Evolutionary conservation across 2,888 invertebrate species (phyloP), one percentile per base, ranked within the genome.

Genomic region (Dryobota labecula): DNA sequence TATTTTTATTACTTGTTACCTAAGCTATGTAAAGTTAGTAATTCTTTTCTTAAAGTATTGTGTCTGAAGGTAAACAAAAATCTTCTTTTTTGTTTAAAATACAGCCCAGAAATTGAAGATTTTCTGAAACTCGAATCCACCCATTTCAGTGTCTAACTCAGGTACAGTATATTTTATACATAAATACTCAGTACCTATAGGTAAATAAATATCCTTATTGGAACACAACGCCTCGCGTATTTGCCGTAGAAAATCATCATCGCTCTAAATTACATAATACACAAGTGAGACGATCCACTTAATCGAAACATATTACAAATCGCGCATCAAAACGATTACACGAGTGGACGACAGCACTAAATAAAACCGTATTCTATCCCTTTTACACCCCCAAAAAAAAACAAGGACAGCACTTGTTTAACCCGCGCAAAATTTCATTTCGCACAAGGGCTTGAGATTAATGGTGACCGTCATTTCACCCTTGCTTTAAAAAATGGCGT

Each of bases 401-500:
- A 80, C 15, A 79, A 71, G 51, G 73, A 80, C 58, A 62, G 9
- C 18, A 18, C 57, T 38, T 41, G 33, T 58, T 73, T 75, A 70
- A 63, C 62, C 68, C 58, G 73, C 47, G 63, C 72, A 74, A 62
- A 78, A 80, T 83, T 86, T 79, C 62, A 86, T 87, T 83, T 80
- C 68, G 82, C 45, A 66, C 78, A 84, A 84, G 80, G 84, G 77
- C 84, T 81, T 56, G 87, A 94, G 94, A 94, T 94, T 93, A 94
- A 94, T 94, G 91, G 91, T 88, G 87, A 84, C 78, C 83, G 83
- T 85, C 82, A 89, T 87, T 90, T 88, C 88, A 90, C 93, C 93
- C 93, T 92, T 92, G 80, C 58, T 79, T 77, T 72, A 92, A 94
- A 94, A 94, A 95, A 94, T 90, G 86, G 87, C 91, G 89, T 86